Percentiles rank a stretch among this genome's conserved stretches.
These are phyloP conservation scores for Adrianichthys oophorus DNA, from an alignment of 2,797 vertebrate species.

Conservation along the genomic window DNA sequence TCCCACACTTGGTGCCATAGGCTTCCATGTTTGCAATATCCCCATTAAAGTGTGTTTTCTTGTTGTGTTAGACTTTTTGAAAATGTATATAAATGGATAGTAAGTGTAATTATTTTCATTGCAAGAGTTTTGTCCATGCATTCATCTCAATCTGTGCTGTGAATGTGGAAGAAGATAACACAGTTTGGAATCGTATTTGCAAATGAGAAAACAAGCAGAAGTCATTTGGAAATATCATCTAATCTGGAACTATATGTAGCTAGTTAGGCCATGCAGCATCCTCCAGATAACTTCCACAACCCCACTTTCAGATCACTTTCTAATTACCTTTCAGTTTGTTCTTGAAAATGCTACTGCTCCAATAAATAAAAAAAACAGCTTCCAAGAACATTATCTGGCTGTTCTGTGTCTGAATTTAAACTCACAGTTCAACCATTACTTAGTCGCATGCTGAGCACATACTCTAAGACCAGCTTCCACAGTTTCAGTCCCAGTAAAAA, in stretches of 20 bases:
- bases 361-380: too few species aligned
- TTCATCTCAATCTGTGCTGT: constrained; percentile 8
- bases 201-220: constrained; percentile 46
- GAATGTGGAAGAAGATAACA: too few species aligned
- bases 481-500: too few species aligned
- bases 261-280: constrained; percentile 31
- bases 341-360: too few species aligned
- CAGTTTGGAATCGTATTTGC: constrained; percentile 30
- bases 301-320: neutral
- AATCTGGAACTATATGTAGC: constrained; percentile 41
- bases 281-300: constrained; percentile 40
- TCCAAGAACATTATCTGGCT: too few species aligned
- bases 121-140: constrained; percentile 6
- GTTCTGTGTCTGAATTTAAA: too few species aligned
- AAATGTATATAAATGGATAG: neutral
- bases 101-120: neutral
- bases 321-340: too few species aligned
- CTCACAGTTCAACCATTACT: too few species aligned
- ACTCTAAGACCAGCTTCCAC: too few species aligned
- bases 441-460: too few species aligned
- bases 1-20: constrained; percentile 28
- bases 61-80: neutral
- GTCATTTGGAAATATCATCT: constrained; percentile 55
- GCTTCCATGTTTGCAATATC: constrained; percentile 12
- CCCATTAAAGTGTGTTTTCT: constrained; percentile 11